Conservation (phyloP, 2,113 vertebrate genomes). For the Pithys albifrons region DNA sequence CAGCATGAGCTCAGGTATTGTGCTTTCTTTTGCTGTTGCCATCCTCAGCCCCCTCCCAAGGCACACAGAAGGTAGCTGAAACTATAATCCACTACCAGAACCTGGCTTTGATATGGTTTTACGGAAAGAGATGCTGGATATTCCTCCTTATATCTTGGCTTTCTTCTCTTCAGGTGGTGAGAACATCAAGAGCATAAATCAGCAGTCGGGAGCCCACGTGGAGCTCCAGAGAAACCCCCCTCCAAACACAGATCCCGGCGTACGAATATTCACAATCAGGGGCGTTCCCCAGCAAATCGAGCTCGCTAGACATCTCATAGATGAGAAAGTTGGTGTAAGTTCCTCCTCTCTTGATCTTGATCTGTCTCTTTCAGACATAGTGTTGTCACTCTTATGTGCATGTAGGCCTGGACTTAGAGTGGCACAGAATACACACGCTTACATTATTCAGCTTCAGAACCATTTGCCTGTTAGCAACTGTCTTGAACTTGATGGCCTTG, state of each 20-base stretch:
- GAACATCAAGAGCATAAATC: constrained; percentile 98
- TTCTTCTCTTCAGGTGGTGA: constrained; percentile 84
- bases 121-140: background rate
- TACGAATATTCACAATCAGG: constrained; percentile 95
- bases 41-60: background rate
- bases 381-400: background rate
- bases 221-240: constrained; percentile 97
- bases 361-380: background rate
- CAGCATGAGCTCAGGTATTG: background rate
- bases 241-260: constrained; percentile 91
- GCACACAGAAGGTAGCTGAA: background rate
- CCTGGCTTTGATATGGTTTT: background rate
- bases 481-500: background rate
- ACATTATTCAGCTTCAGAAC: background rate
- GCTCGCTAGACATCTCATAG: constrained; percentile 94
- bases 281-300: constrained; percentile 94
- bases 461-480: background rate
- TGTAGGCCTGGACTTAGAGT: background rate
- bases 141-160: background rate
- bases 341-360: background rate
- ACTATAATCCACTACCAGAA: background rate
- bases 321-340: constrained; percentile 98
- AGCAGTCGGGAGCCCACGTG: constrained; percentile 96
- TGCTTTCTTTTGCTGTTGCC: background rate
- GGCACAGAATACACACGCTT: background rate